Evolutionary conservation across 2,113 vertebrate genomes (phyloP).

Genomic region (cat (Felis catus)): F.catus_Fca126_mat1.0 CM031411.1:33267001-33267500

Average conservation of each 20-base stretch:
- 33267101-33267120: not conserved
- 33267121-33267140: not conserved
- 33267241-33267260: not conserved
- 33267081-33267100: not conserved
- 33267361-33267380: not conserved
- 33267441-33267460: not conserved
- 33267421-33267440: not conserved
- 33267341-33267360: not conserved
- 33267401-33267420: not conserved
- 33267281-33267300: not conserved
- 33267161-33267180: not conserved
- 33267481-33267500: constrained; percentile 28
- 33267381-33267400: not conserved
- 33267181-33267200: not conserved
- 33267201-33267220: not conserved
- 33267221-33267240: not conserved
- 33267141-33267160: not conserved
- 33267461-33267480: constrained; percentile 24
- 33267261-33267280: not conserved
- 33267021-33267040: not conserved
- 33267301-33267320: constrained; percentile 6
- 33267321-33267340: not conserved
- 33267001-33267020: not conserved
- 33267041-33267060: constrained; percentile 21
- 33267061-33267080: not conserved